Conservation (phyloP, 2,888 invertebrate species). For the Hydriomena furcata region DNA sequence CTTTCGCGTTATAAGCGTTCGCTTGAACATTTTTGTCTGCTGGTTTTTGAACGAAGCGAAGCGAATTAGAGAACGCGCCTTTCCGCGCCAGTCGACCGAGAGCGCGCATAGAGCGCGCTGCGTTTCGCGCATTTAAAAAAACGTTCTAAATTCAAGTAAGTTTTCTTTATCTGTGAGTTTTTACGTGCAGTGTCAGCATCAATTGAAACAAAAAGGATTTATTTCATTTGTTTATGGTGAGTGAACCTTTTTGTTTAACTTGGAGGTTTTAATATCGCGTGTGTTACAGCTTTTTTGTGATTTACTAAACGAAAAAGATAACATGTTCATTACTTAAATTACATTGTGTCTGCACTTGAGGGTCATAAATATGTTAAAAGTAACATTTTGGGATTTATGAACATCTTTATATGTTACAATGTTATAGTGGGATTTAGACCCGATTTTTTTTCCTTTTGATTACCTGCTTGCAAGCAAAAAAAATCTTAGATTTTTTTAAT, state of each 20-base stretch:
- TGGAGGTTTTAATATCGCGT: constrained; percentile 19
- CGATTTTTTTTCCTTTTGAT: no score
- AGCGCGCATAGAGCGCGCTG: constrained; percentile 39
- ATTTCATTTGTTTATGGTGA: constrained; percentile 28
- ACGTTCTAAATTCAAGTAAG: constrained; percentile 30
- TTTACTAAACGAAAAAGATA: neutral
- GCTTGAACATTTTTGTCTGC: neutral
- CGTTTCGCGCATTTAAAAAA: constrained; percentile 32
- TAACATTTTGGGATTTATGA: no score
- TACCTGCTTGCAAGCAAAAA: no score
- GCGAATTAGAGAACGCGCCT: neutral
- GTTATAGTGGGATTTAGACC: no score
- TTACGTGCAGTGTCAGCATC: constrained; percentile 34
- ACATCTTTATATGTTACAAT: no score
- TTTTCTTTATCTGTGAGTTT: constrained; percentile 31
- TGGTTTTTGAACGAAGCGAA: constrained; percentile 11
- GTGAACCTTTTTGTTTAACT: constrained; percentile 16
- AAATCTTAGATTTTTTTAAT: no score
- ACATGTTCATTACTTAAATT: no score
- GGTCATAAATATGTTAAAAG: no score
- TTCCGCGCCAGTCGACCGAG: constrained; percentile 36
- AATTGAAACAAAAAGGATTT: constrained; percentile 26
- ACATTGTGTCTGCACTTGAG: no score
- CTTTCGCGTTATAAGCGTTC: neutral
- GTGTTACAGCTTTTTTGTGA: constrained; percentile 16